Evolutionary conservation across 2,888 invertebrate species (phyloP).

Genomic region (Hermaeophaga mercurialis): DNA sequence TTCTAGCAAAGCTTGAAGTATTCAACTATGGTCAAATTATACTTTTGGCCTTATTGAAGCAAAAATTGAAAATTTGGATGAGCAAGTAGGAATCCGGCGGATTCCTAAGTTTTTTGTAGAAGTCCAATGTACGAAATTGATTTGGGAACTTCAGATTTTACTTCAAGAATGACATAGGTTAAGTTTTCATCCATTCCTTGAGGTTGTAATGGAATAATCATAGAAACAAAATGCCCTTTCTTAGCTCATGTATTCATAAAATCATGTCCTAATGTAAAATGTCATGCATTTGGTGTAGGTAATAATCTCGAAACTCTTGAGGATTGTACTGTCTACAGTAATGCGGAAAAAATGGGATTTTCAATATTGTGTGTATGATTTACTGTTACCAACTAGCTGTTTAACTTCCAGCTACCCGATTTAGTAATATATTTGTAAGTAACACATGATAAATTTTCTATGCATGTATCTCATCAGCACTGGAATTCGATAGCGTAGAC

Average conservation of each 20-base stretch:
- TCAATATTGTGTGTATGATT: neutral
- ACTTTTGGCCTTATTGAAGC: slow-evolving; percentile 47
- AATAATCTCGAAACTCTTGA: slow-evolving; percentile 15
- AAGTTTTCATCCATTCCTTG: slow-evolving; percentile 1
- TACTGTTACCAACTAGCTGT: neutral
- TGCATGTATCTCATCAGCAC: too few relatives aligned
- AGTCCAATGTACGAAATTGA: neutral
- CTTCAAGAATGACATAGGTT: neutral
- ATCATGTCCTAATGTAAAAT: slow-evolving; percentile 4
- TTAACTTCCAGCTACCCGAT: neutral
- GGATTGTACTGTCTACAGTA: neutral
- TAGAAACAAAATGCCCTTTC: slow-evolving; percentile 10
- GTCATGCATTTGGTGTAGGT: neutral
- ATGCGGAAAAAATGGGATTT: neutral
- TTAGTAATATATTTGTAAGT: too few relatives aligned
- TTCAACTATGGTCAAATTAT: slow-evolving; percentile 55
- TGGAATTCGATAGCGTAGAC: too few relatives aligned
- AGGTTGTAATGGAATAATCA: neutral
- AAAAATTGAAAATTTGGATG: slow-evolving; percentile 52
- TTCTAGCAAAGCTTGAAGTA: slow-evolving; percentile 55
- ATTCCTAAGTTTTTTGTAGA: slow-evolving; percentile 14
- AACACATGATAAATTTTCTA: too few relatives aligned
- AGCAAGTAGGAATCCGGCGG: slow-evolving; percentile 49
- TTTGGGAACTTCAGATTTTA: neutral
- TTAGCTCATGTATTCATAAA: slow-evolving; percentile 4